Conservation (phyloP, 2,797 vertebrate genomes). For the Pogonophryne albipinna region DNA sequence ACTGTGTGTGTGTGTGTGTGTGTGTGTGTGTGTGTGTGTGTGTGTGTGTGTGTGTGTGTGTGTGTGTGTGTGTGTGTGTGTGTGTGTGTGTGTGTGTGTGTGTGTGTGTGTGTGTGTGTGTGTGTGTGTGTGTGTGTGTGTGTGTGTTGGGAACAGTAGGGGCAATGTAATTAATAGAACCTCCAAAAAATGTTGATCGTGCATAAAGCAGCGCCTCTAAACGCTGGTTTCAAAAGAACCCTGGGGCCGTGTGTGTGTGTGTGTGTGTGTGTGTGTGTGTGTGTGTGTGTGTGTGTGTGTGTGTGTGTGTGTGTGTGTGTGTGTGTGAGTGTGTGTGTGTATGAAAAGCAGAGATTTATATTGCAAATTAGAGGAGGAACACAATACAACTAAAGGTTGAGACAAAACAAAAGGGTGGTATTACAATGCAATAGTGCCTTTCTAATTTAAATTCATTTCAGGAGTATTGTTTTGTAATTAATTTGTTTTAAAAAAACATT, state of each 20-base stretch:
- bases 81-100: too few relatives aligned
- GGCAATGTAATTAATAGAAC: constrained; percentile 15
- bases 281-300: neutral
- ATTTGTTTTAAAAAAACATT: too few relatives aligned
- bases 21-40: too few relatives aligned
- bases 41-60: too few relatives aligned
- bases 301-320: neutral
- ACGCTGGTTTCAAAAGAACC: constrained; percentile 10
- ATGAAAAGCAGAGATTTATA: constrained; percentile 1
- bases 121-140: too few relatives aligned
- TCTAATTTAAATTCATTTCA: neutral
- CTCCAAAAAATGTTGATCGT: constrained; percentile 27
- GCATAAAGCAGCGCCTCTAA: constrained; percentile 14
- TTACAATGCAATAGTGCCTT: neutral
- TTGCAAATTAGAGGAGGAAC: neutral
- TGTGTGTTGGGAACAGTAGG: constrained; percentile 3
- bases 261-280: neutral
- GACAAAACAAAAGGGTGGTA: neutral
- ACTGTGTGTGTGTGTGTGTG: neutral
- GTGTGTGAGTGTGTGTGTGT: constrained; percentile 29
- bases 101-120: too few relatives aligned
- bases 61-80: too few relatives aligned
- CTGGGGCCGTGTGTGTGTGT: neutral
- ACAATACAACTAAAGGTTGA: neutral
- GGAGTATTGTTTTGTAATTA: too few relatives aligned